A percentile compares a stretch with the other conserved stretches of the same genome.
Conservation (phyloP, 2,888 invertebrate species). For the Drosophila koepferae region DNA sequence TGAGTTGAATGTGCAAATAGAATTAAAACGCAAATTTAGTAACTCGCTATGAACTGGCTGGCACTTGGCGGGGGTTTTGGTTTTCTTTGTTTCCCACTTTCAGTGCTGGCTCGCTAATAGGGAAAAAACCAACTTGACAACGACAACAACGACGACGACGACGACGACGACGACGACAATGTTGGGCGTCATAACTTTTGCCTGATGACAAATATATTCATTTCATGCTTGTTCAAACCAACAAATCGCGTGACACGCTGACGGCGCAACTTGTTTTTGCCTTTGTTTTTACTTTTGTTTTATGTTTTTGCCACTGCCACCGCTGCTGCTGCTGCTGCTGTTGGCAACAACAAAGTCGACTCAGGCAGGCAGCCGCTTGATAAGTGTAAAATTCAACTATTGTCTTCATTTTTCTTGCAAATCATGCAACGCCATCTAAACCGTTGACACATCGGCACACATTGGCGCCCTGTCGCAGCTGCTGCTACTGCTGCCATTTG, state of each 20-base stretch:
- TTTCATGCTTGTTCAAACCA: slow-evolving; percentile 74
- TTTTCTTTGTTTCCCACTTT: slow-evolving; percentile 30
- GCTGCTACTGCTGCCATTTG: slow-evolving; percentile 41
- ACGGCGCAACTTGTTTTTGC: slow-evolving; percentile 57
- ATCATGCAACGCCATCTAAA: slow-evolving; percentile 78
- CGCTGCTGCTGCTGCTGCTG: background rate
- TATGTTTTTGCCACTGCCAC: background rate
- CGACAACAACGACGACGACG: slow-evolving; percentile 25
- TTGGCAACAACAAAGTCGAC: slow-evolving; percentile 31
- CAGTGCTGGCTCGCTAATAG: slow-evolving; percentile 58
- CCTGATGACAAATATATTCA: slow-evolving; percentile 77
- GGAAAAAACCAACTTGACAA: slow-evolving; percentile 46
- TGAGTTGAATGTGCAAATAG: slow-evolving; percentile 71
- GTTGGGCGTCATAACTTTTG: slow-evolving; percentile 68
- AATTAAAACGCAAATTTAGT: slow-evolving; percentile 68
- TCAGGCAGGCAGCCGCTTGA: slow-evolving; percentile 43
- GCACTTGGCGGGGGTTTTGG: slow-evolving; percentile 20
- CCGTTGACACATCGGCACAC: slow-evolving; percentile 75
- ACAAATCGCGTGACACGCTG: slow-evolving; percentile 75
- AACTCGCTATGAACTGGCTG: slow-evolving; percentile 51
- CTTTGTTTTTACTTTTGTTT: slow-evolving; percentile 14
- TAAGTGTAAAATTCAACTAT: slow-evolving; percentile 76
- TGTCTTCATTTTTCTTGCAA: slow-evolving; percentile 81
- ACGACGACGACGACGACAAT: slow-evolving; percentile 14
- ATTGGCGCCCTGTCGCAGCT: slow-evolving; percentile 39